Conservation (phyloP, 1,140 invertebrate genomes). For the Hydropsyche tenuis region DNA sequence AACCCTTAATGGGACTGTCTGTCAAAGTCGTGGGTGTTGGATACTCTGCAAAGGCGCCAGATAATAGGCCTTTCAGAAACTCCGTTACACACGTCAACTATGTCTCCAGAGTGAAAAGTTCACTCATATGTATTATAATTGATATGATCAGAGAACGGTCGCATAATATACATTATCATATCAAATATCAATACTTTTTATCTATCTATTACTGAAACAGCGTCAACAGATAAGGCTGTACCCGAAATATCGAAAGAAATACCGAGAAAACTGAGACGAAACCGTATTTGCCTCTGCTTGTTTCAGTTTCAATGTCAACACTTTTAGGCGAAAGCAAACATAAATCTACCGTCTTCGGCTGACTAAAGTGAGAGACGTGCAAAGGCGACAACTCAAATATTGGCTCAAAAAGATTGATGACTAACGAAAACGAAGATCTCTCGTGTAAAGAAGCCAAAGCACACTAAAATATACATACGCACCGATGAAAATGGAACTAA, state of each 20-base stretch:
- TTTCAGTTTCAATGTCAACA: slow-evolving; percentile 13
- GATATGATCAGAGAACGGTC: too few relatives aligned
- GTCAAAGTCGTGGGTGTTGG: background rate
- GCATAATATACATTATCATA: too few relatives aligned
- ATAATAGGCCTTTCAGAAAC: background rate
- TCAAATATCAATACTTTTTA: too few relatives aligned
- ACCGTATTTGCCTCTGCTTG: slow-evolving; percentile 1
- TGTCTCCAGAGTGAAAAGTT: too few relatives aligned
- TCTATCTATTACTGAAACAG: background rate
- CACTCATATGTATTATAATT: too few relatives aligned
- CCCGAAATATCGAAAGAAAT: background rate
- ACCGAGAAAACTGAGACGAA: background rate
- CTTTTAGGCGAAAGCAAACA: slow-evolving; percentile 9
- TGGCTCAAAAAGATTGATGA: slow-evolving; percentile 17
- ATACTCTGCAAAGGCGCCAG: background rate
- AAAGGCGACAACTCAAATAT: slow-evolving; percentile 9
- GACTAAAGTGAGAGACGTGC: background rate
- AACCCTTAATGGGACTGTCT: slow-evolving; percentile 6
- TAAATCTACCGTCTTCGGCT: slow-evolving; percentile 8
- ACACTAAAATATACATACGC: too few relatives aligned
- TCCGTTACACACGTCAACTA: background rate
- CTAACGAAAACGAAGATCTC: slow-evolving; percentile 3
- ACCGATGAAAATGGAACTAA: background rate
- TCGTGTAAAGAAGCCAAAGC: background rate
- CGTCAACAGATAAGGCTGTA: background rate